Conservation (phyloP, 2,888 invertebrate species). For the Caenorhabditis imperialis region DNA sequence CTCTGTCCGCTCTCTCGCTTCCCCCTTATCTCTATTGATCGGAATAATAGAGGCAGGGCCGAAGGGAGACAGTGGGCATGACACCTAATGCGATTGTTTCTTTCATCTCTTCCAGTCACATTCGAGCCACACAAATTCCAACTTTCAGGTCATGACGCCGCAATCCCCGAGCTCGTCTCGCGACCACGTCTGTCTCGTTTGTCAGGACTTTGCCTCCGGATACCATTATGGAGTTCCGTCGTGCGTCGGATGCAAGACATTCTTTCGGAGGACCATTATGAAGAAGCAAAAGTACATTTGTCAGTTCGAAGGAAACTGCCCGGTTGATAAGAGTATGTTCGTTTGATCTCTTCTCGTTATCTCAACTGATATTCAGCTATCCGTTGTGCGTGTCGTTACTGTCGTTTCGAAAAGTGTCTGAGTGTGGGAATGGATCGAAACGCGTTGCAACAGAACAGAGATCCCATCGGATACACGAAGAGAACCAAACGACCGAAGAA, state of each 20-base stretch:
- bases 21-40: slow-evolving; percentile 12
- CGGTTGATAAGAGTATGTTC: slow-evolving; percentile 67
- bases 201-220: slow-evolving; percentile 73
- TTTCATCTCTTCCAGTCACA: too few relatives aligned
- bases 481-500: slow-evolving; percentile 69
- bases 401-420: slow-evolving; percentile 71
- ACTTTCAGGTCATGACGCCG: slow-evolving; percentile 23
- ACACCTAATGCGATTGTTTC: neutral
- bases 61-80: neutral
- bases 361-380: slow-evolving; percentile 71
- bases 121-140: neutral
- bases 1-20: slow-evolving; percentile 6
- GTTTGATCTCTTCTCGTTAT: too few relatives aligned
- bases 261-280: slow-evolving; percentile 77
- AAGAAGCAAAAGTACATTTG: slow-evolving; percentile 77
- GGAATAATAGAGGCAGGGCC: neutral
- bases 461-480: slow-evolving; percentile 77
- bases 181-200: slow-evolving; percentile 68
- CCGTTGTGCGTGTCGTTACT: slow-evolving; percentile 76
- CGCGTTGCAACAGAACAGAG: slow-evolving; percentile 77
- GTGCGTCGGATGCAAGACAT: slow-evolving; percentile 77
- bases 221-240: slow-evolving; percentile 76
- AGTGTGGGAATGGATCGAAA: slow-evolving; percentile 70
- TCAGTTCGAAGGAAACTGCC: slow-evolving; percentile 70
- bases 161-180: slow-evolving; percentile 41